Conservation (phyloP, 2,888 invertebrate species). For the Empis livida region DNA sequence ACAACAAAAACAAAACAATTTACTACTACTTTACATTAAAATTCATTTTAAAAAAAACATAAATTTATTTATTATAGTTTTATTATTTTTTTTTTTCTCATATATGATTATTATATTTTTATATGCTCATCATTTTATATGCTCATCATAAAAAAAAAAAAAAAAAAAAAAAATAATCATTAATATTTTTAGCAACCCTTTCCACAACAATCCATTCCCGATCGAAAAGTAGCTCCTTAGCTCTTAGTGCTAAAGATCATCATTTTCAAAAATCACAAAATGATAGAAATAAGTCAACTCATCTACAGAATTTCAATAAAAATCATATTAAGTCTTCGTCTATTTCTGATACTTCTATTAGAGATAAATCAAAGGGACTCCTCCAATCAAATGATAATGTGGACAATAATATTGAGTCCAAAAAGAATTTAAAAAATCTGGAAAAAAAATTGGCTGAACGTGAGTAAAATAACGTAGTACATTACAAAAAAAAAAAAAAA, state of each 20-base stretch:
- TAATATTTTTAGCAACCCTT: constrained; percentile 53
- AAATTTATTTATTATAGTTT: too few species aligned
- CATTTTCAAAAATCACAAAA: constrained; percentile 27
- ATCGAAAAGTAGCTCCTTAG: constrained; percentile 50
- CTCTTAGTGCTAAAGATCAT: constrained; percentile 36
- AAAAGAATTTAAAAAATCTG: constrained; percentile 29
- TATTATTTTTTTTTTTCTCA: too few species aligned
- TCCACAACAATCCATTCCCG: constrained; percentile 61
- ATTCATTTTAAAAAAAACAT: too few species aligned
- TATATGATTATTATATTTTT: too few species aligned
- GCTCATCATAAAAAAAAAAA: not conserved
- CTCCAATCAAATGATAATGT: constrained; percentile 5
- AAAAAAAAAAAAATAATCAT: constrained; percentile 14
- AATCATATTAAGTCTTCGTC: constrained; percentile 9
- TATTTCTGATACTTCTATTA: constrained; percentile 8
- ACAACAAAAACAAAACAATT: too few species aligned
- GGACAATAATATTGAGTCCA: constrained; percentile 11
- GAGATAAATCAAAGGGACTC: constrained; percentile 11
- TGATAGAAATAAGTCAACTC: constrained; percentile 24
- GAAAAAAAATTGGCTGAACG: constrained; percentile 36
- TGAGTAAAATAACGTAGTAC: constrained; percentile 22
- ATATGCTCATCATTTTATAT: too few species aligned
- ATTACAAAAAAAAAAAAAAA: too few species aligned
- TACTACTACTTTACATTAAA: too few species aligned
- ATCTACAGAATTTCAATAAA: constrained; percentile 15